Conservation (phyloP, 2,888 invertebrate genomes). For the Mythimna vitellina region DNA sequence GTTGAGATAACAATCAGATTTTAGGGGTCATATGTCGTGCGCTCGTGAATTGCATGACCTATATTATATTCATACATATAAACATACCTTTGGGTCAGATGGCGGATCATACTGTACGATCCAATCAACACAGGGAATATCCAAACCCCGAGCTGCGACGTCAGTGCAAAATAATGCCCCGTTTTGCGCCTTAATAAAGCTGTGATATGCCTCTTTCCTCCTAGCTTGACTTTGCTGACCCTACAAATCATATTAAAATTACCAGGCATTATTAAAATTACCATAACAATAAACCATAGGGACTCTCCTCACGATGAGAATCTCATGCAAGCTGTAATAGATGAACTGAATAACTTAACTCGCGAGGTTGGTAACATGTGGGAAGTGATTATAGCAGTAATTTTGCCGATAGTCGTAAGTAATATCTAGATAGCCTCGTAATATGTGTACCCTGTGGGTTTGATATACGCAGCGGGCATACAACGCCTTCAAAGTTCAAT, state of each 20-base stretch:
- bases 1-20: neutral
- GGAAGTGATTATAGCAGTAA: no score
- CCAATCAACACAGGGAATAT: slow-evolving; percentile 99
- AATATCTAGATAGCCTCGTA: no score
- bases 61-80: neutral
- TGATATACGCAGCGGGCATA: no score
- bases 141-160: slow-evolving; percentile 98
- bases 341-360: no score
- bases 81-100: slow-evolving; percentile 97
- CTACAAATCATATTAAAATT: slow-evolving; percentile 77
- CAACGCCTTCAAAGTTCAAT: no score
- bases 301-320: slow-evolving; percentile 76
- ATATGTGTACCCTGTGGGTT: no score
- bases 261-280: slow-evolving; percentile 91
- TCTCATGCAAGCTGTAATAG: no score
- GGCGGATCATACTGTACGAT: slow-evolving; percentile 99
- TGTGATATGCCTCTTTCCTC: slow-evolving; percentile 98
- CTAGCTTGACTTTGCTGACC: slow-evolving; percentile 99
- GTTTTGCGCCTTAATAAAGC: slow-evolving; percentile 97
- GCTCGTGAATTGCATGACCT: neutral
- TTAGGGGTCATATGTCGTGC: neutral
- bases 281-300: neutral
- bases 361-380: no score
- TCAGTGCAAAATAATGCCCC: slow-evolving; percentile 99
- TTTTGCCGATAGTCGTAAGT: no score